A percentile compares a stretch with the other conserved stretches of the same genome.
Evolutionary conservation across 2,888 invertebrate genomes (phyloP).

Genomic region (Tipula confusa): DNA sequence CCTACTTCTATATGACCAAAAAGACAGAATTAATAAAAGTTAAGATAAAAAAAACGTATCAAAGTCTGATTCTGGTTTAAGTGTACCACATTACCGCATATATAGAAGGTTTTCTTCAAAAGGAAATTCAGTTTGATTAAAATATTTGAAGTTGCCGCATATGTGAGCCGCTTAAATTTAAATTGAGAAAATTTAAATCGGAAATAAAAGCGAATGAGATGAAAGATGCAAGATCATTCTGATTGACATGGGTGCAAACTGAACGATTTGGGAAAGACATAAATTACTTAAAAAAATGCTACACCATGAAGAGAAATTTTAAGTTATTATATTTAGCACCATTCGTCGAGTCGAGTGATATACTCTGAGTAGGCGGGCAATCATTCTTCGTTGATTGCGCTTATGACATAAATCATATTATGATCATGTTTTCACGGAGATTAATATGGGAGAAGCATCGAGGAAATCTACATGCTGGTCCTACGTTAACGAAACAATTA

Average conservation of each 20-base stretch:
- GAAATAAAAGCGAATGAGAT: background rate
- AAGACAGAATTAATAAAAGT: no score
- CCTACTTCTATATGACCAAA: background rate
- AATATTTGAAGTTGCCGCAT: no score
- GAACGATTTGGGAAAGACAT: background rate
- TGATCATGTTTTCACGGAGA: background rate
- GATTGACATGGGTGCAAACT: background rate
- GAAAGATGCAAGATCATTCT: background rate
- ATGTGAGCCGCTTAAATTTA: no score
- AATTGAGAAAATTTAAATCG: no score
- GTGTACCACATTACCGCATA: no score
- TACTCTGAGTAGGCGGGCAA: background rate
- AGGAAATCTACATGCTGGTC: background rate
- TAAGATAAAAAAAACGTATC: background rate
- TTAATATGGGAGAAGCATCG: background rate
- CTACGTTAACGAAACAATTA: background rate
- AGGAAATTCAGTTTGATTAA: no score
- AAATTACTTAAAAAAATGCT: background rate
- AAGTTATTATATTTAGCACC: background rate
- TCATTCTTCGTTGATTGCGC: background rate
- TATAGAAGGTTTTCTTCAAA: no score
- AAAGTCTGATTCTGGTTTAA: no score
- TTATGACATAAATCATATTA: background rate
- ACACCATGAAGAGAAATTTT: background rate
- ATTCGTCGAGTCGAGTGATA: background rate